These are phyloP conservation scores for Colossoma macropomum DNA, from an alignment of 2,113 vertebrate genomes.

Conservation along the genomic window DNA sequence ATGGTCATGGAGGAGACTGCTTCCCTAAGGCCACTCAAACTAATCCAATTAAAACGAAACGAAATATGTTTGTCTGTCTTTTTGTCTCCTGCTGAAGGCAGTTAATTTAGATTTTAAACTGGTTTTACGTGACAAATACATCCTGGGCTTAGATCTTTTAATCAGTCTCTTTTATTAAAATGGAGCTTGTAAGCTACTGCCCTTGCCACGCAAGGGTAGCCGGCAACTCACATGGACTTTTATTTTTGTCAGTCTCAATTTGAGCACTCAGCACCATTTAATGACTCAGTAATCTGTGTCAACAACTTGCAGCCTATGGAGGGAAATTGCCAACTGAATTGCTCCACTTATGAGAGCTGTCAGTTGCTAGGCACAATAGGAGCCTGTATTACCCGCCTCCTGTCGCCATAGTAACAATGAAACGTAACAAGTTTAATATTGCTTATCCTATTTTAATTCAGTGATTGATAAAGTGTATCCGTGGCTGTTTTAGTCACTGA, in stretches of 20 bases:
- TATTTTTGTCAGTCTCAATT: slow-evolving; percentile 21
- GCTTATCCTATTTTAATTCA: neutral
- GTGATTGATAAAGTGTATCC: neutral
- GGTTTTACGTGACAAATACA: slow-evolving; percentile 1
- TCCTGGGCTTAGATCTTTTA: neutral
- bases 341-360: slow-evolving; percentile 41
- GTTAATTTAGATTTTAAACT: slow-evolving; percentile 26
- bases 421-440: slow-evolving; percentile 24
- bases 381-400: slow-evolving; percentile 40
- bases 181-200: neutral
- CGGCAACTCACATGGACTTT: neutral
- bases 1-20: neutral
- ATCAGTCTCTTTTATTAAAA: neutral
- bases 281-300: slow-evolving; percentile 42
- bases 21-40: neutral
- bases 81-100: slow-evolving; percentile 10
- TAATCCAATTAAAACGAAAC: slow-evolving; percentile 3
- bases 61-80: neutral
- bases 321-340: slow-evolving; percentile 38
- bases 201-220: neutral
- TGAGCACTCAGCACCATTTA: slow-evolving; percentile 26
- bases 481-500: neutral
- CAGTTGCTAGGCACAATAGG: slow-evolving; percentile 37
- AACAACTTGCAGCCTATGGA: slow-evolving; percentile 29
- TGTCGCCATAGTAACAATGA: slow-evolving; percentile 54